Evolutionary conservation across 2,113 vertebrate species (phyloP).

Genomic region (Vidua macroura): DNA sequence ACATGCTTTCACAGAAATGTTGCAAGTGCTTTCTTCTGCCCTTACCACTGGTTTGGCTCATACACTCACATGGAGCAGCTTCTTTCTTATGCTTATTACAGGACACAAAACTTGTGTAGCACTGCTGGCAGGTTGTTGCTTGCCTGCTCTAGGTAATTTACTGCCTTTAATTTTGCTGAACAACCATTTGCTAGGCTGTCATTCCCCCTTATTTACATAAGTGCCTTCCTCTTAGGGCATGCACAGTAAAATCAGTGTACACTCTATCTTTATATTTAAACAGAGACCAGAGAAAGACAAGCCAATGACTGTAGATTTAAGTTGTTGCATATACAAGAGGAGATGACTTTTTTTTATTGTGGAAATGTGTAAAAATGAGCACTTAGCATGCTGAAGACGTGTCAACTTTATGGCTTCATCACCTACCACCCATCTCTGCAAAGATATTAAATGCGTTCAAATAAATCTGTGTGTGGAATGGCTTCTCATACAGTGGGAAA

Average conservation of each 20-base stretch:
- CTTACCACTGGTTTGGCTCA: neutral
- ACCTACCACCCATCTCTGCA: neutral
- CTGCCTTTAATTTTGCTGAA: neutral
- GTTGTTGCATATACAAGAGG: neutral
- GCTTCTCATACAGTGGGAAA: neutral
- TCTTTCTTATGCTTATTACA: neutral
- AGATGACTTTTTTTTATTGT: neutral
- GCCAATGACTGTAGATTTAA: neutral
- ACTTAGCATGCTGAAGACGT: neutral
- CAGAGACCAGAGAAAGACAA: neutral
- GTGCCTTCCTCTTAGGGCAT: neutral
- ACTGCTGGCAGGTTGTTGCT: neutral
- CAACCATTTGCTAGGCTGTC: neutral
- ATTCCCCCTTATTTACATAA: neutral
- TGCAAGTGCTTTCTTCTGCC: neutral
- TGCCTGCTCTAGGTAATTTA: neutral
- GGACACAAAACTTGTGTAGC: neutral
- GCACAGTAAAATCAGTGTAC: neutral
- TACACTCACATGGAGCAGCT: neutral
- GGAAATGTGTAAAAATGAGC: neutral
- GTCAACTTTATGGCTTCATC: neutral
- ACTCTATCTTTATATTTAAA: neutral
- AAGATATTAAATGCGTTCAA: neutral
- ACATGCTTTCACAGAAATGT: neutral
- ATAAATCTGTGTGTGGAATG: neutral